phyloP scores from a whole-genome alignment of 2,113 vertebrate genomes.

The Spheniscus mendiculus region DNA sequence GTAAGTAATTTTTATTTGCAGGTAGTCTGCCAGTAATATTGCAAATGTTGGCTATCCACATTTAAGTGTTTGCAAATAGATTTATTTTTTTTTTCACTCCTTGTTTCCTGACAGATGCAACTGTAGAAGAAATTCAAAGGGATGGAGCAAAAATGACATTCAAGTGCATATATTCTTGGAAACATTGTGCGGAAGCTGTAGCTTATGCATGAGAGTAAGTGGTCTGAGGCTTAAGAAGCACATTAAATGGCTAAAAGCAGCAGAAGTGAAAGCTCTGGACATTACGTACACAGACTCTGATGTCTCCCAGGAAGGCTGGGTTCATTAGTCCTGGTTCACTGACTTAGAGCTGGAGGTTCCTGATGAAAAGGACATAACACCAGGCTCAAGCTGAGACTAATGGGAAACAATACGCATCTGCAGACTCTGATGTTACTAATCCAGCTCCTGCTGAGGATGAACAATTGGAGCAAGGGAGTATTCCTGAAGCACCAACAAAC shows the following conservation, averaged over 20 bases:
- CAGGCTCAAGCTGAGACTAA: constrained; percentile 70
- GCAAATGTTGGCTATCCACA: neutral
- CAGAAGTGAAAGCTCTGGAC: constrained; percentile 45
- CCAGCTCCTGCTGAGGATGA: constrained; percentile 60
- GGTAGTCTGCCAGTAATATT: neutral
- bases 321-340: constrained; percentile 74
- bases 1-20: neutral
- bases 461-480: constrained; percentile 64
- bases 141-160: neutral
- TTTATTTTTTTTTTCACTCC: neutral
- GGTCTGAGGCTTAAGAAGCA: constrained; percentile 12
- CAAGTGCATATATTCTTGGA: constrained; percentile 21
- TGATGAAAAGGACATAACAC: constrained; percentile 65
- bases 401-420: constrained; percentile 69
- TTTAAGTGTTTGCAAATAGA: neutral
- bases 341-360: constrained; percentile 50
- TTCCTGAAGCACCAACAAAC: constrained; percentile 55
- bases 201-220: constrained; percentile 23
- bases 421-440: constrained; percentile 70
- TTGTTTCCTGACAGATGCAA: neutral
- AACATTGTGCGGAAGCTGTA: neutral
- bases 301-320: constrained; percentile 60
- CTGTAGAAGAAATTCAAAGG: constrained; percentile 4
- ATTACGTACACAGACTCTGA: constrained; percentile 3
- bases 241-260: constrained; percentile 39